Evolutionary conservation across 53 echinoderm and acorn worm species (phyloP).

Genomic region (Holothuria scabra): DNA sequence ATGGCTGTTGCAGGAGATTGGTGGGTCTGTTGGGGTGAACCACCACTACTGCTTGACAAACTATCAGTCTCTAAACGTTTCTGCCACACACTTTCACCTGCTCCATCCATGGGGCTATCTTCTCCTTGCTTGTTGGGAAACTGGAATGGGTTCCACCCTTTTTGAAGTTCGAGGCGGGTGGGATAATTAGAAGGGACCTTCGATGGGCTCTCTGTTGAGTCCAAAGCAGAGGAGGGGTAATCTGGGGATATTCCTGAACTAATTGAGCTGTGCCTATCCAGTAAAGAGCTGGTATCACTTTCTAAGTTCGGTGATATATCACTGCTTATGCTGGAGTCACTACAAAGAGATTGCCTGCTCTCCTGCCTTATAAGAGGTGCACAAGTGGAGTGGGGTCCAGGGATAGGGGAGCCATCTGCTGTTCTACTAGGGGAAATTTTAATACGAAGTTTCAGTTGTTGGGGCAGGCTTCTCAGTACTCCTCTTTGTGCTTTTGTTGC

Average conservation of each 20-base stretch:
- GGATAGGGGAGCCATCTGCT: not conserved
- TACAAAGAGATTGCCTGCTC: slow-evolving; percentile 81
- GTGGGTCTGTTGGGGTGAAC: slow-evolving; percentile 55
- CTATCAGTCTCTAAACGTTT: slow-evolving; percentile 78
- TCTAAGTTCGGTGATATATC: slow-evolving; percentile 79
- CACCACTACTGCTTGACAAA: slow-evolving; percentile 36
- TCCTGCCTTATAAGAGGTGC: slow-evolving; percentile 57
- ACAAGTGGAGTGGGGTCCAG: slow-evolving; percentile 6
- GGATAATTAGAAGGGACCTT: slow-evolving; percentile 27
- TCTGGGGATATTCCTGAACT: slow-evolving; percentile 91
- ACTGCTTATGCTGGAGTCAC: slow-evolving; percentile 84
- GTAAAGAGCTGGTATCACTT: slow-evolving; percentile 67
- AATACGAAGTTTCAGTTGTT: slow-evolving; percentile 40
- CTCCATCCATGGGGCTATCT: slow-evolving; percentile 53
- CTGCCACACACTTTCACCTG: slow-evolving; percentile 75
- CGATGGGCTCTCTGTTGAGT: slow-evolving; percentile 60
- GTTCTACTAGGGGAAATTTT: slow-evolving; percentile 22
- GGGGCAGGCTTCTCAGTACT: slow-evolving; percentile 31
- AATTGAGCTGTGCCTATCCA: slow-evolving; percentile 68
- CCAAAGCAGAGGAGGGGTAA: slow-evolving; percentile 58
- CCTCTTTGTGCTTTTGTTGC: slow-evolving; percentile 28
- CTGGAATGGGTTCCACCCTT: slow-evolving; percentile 74
- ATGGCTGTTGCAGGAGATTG: slow-evolving; percentile 66
- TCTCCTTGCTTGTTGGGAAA: slow-evolving; percentile 65
- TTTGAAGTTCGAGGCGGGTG: slow-evolving; percentile 53